These are phyloP conservation scores for Microctenopoma stevenorrisi DNA, from an alignment of 2,797 vertebrate species.

Conservation along the genomic window DNA sequence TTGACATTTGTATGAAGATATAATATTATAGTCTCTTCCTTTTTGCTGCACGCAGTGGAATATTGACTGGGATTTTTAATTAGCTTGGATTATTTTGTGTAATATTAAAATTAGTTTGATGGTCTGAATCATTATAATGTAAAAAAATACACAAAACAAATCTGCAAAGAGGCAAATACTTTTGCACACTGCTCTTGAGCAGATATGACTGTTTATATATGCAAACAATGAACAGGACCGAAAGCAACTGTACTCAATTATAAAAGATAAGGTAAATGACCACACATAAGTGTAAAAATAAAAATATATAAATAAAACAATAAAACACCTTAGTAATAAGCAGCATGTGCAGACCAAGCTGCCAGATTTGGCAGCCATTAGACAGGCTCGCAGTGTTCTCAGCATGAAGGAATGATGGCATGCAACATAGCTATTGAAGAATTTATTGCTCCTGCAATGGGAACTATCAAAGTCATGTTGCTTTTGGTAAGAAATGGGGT, in stretches of 20 bases:
- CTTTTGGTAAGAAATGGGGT: background rate
- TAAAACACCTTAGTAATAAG: slow-evolving; percentile 18
- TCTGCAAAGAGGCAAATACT: no score
- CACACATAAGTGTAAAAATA: background rate
- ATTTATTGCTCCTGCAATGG: slow-evolving; percentile 5
- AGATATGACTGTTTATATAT: slow-evolving; percentile 54
- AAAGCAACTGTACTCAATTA: background rate
- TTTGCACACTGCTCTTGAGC: slow-evolving; percentile 18
- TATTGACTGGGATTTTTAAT: no score
- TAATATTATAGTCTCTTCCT: no score
- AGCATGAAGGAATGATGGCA: slow-evolving; percentile 12
- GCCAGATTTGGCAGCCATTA: slow-evolving; percentile 46
- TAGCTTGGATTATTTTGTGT: no score
- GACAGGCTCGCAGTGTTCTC: slow-evolving; percentile 13
- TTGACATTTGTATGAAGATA: no score
- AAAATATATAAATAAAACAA: background rate
- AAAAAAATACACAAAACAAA: no score
- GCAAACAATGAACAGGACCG: slow-evolving; percentile 17
- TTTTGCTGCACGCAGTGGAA: no score
- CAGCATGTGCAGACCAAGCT: slow-evolving; percentile 35
- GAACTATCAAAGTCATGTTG: background rate
- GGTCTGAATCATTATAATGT: no score
- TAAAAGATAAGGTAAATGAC: background rate
- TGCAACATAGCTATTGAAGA: slow-evolving; percentile 22
- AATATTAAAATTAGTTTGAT: no score